A percentile compares a stretch with the other conserved stretches of the same genome.
Conservation (phyloP, 1,140 invertebrate species). For the Dreissena rostriformis region DNA sequence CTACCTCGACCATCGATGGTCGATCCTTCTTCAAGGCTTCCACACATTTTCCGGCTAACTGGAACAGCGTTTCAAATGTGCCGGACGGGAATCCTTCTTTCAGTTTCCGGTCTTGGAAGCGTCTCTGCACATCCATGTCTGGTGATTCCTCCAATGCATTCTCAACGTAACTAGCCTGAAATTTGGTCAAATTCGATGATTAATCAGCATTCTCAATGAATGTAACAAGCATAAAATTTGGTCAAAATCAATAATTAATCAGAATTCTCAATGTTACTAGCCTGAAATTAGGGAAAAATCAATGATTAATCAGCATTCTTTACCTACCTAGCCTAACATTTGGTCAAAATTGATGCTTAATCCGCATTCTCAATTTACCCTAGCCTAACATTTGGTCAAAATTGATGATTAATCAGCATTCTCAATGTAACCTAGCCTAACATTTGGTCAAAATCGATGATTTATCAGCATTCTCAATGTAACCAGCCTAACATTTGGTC, state of each 20-base stretch:
- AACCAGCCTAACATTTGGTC: too few relatives aligned
- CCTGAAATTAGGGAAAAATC: too few relatives aligned
- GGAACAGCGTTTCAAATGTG: slow-evolving; percentile 28
- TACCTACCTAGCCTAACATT: too few relatives aligned
- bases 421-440: too few relatives aligned
- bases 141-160: slow-evolving; percentile 27
- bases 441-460: too few relatives aligned
- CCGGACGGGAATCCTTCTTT: neutral
- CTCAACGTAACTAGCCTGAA: slow-evolving; percentile 42
- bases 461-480: too few relatives aligned
- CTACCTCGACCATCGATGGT: slow-evolving; percentile 39
- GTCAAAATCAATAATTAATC: neutral
- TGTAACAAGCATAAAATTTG: neutral
- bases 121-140: slow-evolving; percentile 29
- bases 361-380: too few relatives aligned
- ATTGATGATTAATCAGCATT: too few relatives aligned
- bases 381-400: too few relatives aligned
- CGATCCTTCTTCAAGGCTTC: slow-evolving; percentile 37
- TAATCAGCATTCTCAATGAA: neutral
- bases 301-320: too few relatives aligned
- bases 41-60: slow-evolving; percentile 14
- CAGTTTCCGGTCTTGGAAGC: slow-evolving; percentile 29
- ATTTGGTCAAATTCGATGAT: neutral
- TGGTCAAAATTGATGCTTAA: too few relatives aligned
- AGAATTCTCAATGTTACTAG: too few relatives aligned